Evolutionary conservation across 2,888 invertebrate species (phyloP), one percentile per base, ranked within the genome.

Genomic region (Pristionchus arcanus): DNA sequence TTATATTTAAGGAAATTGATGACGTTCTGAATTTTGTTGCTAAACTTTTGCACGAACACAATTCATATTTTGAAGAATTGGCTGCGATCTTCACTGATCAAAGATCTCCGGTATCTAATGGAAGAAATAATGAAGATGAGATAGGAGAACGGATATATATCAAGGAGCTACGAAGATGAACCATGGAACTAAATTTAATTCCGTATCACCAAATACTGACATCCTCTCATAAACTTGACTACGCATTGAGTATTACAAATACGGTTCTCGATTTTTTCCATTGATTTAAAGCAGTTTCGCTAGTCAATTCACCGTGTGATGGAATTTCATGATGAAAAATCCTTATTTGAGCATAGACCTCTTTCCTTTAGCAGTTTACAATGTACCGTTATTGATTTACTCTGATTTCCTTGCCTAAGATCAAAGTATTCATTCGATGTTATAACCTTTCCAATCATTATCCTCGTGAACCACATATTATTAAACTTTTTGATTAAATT

Each of bases 81-180:
- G 87, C 87, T 34, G 87, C 74, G 19, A 28, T 74, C 16, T 55
- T 88, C 25, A 34, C n/a, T 13, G 87, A 74, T 55, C 87, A 88
- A 31, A 15, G 42, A n/a, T 15, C 28, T 15, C 87, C 71, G 0
- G 31, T 37, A 4, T 42, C 66, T 16, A 42, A 42, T 25, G 55
- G 59, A 55, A 25, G 21, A 5, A 16, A 85, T 25, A 37, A 87
- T 15, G 87, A 88, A 34, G 74, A 53, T 13, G 71, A 81, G 16
- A 81, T 49, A n/a, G 81, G 81, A 28, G 87, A 88, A 55, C 71
- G 87, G 25, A 88, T 88, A 28, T 88, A 88, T 55, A 88, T 88
- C 49, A 88, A 88, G 87, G 87, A 88, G 34, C 74, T 88, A n/a
- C 71, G 87, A 28, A 28, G 87, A 55, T 88, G 68, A 86, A 28